Evolutionary conservation across 2,888 invertebrate species (phyloP), one percentile per base, ranked within the genome.

Genomic region (Oscheius sp.): DNA sequence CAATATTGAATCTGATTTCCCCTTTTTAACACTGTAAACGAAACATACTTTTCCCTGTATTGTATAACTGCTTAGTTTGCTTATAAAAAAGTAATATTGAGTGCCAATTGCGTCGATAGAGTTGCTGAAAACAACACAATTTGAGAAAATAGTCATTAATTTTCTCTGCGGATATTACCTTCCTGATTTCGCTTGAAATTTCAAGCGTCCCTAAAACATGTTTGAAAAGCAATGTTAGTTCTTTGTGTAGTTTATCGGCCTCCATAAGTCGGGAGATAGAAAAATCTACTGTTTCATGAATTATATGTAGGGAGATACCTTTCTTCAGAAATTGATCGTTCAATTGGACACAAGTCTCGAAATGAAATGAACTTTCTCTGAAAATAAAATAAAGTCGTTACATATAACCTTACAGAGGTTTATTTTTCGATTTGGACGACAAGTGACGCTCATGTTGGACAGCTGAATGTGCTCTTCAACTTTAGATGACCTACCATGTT

Each of bases 401-500:
- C 12, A 17, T 12, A 14, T 12, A 17, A 41, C 41, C 4, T 41
- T 41, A 14, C 41, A n/a, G n/a, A n/a, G n/a, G n/a, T n/a, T n/a
- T n/a, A n/a, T n/a, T n/a, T 41, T 41, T 41, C 3, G 14, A 14
- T 8, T 59, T 59, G 26, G n/a, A 24, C 2, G 44, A 26, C 8
- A 30, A 3, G 1, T 44, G 41, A 4, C 59, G 41, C 28, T 59
- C 59, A 30, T 59, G 41, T 59, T 59, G 59, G 2, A 59, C 59
- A 1, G 59, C 59, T 59, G 44, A 41, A 59, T 41, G 6, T 36
- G 20, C 20, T 32, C 24, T 51, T 4, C 20, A 47, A 47, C 1
- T 17, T 12, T 8, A 47, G 20, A 47, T 24, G 4, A 44, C 47
- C n/a, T 8, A 71, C 74, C 76, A 24, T 78, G 78, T n/a, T 73